These are phyloP conservation scores for Eurypyga helias DNA, from an alignment of 2,113 vertebrate species.

Conservation along the genomic window DNA sequence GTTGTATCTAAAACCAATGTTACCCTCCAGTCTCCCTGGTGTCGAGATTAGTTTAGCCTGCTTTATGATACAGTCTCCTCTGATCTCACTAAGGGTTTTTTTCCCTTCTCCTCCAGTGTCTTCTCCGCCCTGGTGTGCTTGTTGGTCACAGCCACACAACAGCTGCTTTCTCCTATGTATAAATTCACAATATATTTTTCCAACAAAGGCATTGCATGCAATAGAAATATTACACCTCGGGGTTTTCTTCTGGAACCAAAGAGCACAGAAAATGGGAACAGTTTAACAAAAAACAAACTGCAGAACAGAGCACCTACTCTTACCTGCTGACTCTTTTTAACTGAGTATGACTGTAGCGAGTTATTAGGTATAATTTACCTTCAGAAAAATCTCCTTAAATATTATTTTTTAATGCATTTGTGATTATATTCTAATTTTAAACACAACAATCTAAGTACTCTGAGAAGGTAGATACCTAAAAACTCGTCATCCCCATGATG, in stretches of 20 bases:
- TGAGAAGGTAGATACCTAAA: not conserved
- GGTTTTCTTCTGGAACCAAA: not conserved
- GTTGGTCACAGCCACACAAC: not conserved
- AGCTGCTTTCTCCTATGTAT: not conserved
- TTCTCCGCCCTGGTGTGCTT: not conserved
- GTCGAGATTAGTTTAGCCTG: not conserved
- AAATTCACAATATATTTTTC: not conserved
- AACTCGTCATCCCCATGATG: not conserved
- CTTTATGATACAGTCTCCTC: not conserved
- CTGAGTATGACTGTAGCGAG: not conserved
- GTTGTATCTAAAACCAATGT: not conserved
- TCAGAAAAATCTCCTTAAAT: not conserved
- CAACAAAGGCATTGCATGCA: not conserved
- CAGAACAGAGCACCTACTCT: not conserved
- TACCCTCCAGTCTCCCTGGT: not conserved
- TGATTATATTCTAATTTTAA: not conserved
- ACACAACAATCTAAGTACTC: not conserved
- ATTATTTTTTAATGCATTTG: not conserved
- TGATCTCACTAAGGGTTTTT: not conserved
- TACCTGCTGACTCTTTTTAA: not conserved
- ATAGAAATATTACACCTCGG: not conserved
- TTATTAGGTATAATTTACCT: not conserved
- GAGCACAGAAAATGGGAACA: not conserved
- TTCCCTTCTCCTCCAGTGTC: not conserved
- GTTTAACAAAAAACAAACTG: not conserved